These are phyloP conservation scores for Diaprepes abbreviatus DNA, from an alignment of 2,888 invertebrate species.

Conservation along the genomic window DNA sequence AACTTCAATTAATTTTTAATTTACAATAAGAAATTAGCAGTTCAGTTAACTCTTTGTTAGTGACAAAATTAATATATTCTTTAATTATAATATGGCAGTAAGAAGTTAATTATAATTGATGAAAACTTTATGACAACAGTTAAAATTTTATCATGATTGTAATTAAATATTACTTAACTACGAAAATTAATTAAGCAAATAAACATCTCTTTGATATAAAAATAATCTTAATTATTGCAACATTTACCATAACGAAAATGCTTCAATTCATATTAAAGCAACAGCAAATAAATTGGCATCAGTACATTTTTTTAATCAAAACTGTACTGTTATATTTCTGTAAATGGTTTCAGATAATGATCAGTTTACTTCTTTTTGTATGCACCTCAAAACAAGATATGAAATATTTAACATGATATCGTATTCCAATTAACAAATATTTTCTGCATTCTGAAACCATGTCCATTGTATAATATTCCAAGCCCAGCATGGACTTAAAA, in stretches of 20 bases:
- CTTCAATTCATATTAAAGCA: not conserved
- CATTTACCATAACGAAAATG: constrained; percentile 5
- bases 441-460: constrained; percentile 39
- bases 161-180: no score
- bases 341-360: constrained; percentile 58
- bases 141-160: no score
- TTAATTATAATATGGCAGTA: no score
- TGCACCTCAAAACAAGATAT: constrained; percentile 39
- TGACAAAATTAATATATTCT: no score
- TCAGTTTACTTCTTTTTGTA: constrained; percentile 43
- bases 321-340: constrained; percentile 55
- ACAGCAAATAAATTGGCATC: not conserved
- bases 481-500: constrained; percentile 4
- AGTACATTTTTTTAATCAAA: constrained; percentile 16
- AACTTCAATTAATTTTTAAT: no score
- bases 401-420: constrained; percentile 41
- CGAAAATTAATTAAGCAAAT: no score
- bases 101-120: no score
- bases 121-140: no score
- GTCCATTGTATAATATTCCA: constrained; percentile 31
- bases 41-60: no score
- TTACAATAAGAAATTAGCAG: no score
- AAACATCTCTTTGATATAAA: no score
- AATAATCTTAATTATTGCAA: not conserved
- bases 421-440: constrained; percentile 47